These are phyloP conservation scores for Orientallactaga bullata DNA, from an alignment of 2,113 vertebrate genomes.

Conservation along the genomic window DNA sequence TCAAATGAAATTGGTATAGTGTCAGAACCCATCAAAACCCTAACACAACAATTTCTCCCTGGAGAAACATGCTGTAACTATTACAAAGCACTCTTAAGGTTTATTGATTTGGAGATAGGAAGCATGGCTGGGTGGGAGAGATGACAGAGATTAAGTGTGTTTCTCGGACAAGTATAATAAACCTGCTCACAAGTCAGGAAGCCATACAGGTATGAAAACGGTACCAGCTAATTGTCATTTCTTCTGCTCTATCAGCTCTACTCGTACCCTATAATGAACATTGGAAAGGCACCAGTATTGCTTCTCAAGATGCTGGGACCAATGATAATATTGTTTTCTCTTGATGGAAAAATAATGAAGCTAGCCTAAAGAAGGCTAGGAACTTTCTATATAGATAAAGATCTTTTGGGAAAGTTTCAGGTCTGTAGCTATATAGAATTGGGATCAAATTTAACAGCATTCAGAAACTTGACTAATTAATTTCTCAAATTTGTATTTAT, in stretches of 20 bases:
- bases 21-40: conserved; percentile 74
- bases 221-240: conserved; percentile 46
- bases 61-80: conserved; percentile 77
- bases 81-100: conserved; percentile 75
- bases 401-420: background rate
- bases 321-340: background rate
- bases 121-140: conserved; percentile 33
- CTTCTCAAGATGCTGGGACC: background rate
- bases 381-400: background rate
- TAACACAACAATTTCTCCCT: conserved; percentile 77
- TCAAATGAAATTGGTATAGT: conserved; percentile 75
- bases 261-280: conserved; percentile 38
- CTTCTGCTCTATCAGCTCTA: conserved; percentile 41
- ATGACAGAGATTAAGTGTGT: conserved; percentile 60
- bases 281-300: background rate
- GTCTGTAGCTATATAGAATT: background rate
- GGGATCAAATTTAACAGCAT: background rate
- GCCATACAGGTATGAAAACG: conserved; percentile 61
- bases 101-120: conserved; percentile 80
- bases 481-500: background rate
- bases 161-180: conserved; percentile 72
- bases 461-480: background rate
- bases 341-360: background rate
- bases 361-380: background rate
- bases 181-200: conserved; percentile 38